A percentile compares a stretch with the other conserved stretches of the same genome.
phyloP scores from a whole-genome alignment of 2,888 invertebrate genomes.

The Baronia brevicornis region DNA sequence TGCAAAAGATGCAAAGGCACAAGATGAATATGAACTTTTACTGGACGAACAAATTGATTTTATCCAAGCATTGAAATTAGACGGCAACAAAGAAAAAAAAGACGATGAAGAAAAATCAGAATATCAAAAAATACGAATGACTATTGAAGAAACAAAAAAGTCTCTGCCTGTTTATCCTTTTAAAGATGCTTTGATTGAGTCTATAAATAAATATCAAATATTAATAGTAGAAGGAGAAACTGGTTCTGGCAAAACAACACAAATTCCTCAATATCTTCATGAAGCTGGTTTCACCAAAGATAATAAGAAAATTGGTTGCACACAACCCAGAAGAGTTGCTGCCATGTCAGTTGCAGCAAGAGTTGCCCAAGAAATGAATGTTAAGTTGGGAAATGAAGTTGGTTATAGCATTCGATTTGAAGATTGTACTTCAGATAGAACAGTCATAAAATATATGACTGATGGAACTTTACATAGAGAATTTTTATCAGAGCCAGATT shows the following conservation, averaged over 20 bases:
- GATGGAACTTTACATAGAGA: conserved; percentile 98
- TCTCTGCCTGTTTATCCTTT: conserved; percentile 97
- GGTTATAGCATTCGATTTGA: conserved; percentile 97
- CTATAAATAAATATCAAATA: conserved; percentile 92
- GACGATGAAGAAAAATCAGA: conserved; percentile 80
- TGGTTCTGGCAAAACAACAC: conserved; percentile 99
- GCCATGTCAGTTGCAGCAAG: conserved; percentile 99
- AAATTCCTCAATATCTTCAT: conserved; percentile 97
- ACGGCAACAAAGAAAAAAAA: conserved; percentile 79
- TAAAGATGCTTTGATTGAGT: conserved; percentile 89
- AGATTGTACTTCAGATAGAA: conserved; percentile 98
- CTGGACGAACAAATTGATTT: conserved; percentile 99
- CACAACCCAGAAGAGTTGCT: conserved; percentile 97
- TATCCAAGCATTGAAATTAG: conserved; percentile 90
- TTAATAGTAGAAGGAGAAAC: conserved; percentile 99
- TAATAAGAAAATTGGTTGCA: conserved; percentile 95
- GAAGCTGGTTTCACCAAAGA: conserved; percentile 92
- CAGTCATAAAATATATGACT: conserved; percentile 98
- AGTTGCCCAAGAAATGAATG: conserved; percentile 98
- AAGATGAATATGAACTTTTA: conserved; percentile 93
- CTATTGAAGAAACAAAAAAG: conserved; percentile 92
- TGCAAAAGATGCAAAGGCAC: conserved; percentile 85
- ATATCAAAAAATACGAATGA: conserved; percentile 80
- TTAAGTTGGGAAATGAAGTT: conserved; percentile 95
- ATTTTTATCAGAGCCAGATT: conserved; percentile 97